phyloP scores from a whole-genome alignment of 2,797 vertebrate genomes.

The Champsocephalus esox region DNA sequence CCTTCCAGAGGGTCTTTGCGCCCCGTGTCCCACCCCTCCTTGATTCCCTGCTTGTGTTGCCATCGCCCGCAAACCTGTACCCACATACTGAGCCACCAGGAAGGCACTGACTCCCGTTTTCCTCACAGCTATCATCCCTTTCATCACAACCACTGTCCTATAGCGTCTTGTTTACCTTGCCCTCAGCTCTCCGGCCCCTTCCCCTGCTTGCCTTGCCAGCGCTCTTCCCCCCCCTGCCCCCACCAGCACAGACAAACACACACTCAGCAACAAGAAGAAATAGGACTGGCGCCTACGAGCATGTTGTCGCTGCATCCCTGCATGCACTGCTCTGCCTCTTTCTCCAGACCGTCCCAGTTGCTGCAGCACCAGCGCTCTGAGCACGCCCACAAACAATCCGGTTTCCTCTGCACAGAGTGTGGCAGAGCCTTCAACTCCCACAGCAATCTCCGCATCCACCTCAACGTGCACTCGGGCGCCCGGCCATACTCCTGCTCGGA shows the following conservation, averaged over 20 bases:
- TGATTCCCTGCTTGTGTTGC: constrained; percentile 83
- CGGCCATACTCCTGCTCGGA: constrained; percentile 84
- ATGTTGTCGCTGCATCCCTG: constrained; percentile 73
- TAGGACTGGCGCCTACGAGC: not conserved
- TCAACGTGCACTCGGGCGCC: constrained; percentile 86
- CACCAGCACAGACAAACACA: constrained; percentile 72
- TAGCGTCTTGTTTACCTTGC: constrained; percentile 76
- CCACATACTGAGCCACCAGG: constrained; percentile 69
- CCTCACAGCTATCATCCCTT: constrained; percentile 78
- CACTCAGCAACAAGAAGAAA: constrained; percentile 63
- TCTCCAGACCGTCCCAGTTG: constrained; percentile 83
- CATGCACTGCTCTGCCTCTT: constrained; percentile 86
- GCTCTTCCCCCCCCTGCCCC: constrained; percentile 68
- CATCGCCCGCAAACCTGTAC: constrained; percentile 75
- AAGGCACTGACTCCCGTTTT: constrained; percentile 54
- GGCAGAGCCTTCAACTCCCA: constrained; percentile 86
- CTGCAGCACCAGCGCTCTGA: constrained; percentile 86
- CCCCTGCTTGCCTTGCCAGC: constrained; percentile 75
- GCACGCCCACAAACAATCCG: constrained; percentile 78
- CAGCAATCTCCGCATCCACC: constrained; percentile 88
- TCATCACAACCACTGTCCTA: constrained; percentile 83
- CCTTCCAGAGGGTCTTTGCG: constrained; percentile 46
- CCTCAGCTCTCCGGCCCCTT: constrained; percentile 75
- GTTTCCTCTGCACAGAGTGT: constrained; percentile 85
- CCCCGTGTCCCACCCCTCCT: constrained; percentile 66